A percentile compares a stretch with the other conserved stretches of the same genome.
Conservation (phyloP, 2,797 vertebrate species). For the Danio tinwini region DNA sequence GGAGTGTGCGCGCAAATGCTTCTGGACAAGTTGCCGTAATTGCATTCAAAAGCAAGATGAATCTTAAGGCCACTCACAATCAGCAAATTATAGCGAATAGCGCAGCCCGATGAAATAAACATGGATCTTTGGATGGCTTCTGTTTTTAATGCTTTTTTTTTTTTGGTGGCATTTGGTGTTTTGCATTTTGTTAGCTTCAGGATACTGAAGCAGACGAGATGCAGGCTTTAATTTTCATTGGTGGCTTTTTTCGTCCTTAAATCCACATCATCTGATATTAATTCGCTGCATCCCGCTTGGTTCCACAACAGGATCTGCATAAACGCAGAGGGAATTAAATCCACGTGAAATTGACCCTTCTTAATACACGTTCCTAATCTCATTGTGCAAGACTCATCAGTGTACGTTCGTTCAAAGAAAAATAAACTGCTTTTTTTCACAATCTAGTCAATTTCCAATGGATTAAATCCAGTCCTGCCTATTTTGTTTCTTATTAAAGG, state of each 20-base stretch:
- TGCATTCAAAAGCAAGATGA: slow-evolving; percentile 44
- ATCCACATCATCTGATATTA: slow-evolving; percentile 23
- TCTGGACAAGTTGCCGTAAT: slow-evolving; percentile 46
- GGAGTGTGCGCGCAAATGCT: slow-evolving; percentile 3
- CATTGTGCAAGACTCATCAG: not conserved
- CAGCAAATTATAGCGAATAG: slow-evolving; percentile 39
- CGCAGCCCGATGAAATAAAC: slow-evolving; percentile 33
- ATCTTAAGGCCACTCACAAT: slow-evolving; percentile 46
- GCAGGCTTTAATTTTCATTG: slow-evolving; percentile 16
- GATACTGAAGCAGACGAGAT: slow-evolving; percentile 37
- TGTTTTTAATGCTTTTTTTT: slow-evolving; percentile 24
- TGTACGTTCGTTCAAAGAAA: not conserved
- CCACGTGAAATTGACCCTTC: slow-evolving; percentile 4
- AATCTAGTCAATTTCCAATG: not conserved
- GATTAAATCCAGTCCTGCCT: not conserved
- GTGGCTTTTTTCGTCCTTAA: slow-evolving; percentile 4
- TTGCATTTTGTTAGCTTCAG: slow-evolving; percentile 47
- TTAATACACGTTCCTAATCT: not conserved
- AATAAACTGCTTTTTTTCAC: not conserved
- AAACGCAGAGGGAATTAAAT: not conserved
- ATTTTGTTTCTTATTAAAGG: not conserved
- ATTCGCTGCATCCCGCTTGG: not conserved
- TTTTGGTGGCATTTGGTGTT: slow-evolving; percentile 9
- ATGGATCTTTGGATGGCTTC: slow-evolving; percentile 4
- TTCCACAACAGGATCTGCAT: slow-evolving; percentile 27